Evolutionary conservation across 2,888 invertebrate genomes (phyloP), one percentile per base, ranked within the genome.

Genomic region (Gastrophysa polygoni): DNA sequence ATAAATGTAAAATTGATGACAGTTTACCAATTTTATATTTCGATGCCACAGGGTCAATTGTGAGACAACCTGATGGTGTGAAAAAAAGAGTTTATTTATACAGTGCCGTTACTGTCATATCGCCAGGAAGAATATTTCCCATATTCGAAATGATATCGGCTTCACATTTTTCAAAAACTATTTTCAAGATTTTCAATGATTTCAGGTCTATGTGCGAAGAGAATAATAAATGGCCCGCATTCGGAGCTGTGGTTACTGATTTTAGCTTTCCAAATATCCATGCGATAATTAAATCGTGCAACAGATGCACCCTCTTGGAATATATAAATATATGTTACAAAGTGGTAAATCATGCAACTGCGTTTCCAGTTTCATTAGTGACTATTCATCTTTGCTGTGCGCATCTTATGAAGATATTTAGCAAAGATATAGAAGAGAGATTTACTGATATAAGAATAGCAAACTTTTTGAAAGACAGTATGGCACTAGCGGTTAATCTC

Each of bases 1-100:
- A 48, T 24, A 48, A 48, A 17, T 24, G 24, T 28, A 14, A 16
- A 16, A n/a, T 24, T n/a, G 24, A 48, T n/a, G 10, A 8, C 14
- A 11, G 17, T 11, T 47, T 61, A n/a, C 64, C 64, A 2, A 20
- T 64, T 8, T 47, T 70, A 32, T 55, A 67, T 61, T 70, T 67
- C 57, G 70, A 70, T 60, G 67, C 67, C 16, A 68, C 68, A 8
- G 68, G 70, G 4, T 44, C 49, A 2, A 38, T 70, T 2, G 67
- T 66, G 5, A 55, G 59, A 54, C 57, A 58, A 44, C 68, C 67
- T 14, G 49, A 34, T 8, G n/a, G 50, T 8, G 43, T 57, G 4
- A 47, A n/a, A 17, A 68, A 64, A 34, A 50, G 44, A 24, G 16
- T 48, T 48, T 48, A 48, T 48, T 16, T 48, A 14, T 62, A 62